These are phyloP conservation scores for Drosophila albomicans DNA, from an alignment of 1,140 invertebrate species.

Conservation along the genomic window DNA sequence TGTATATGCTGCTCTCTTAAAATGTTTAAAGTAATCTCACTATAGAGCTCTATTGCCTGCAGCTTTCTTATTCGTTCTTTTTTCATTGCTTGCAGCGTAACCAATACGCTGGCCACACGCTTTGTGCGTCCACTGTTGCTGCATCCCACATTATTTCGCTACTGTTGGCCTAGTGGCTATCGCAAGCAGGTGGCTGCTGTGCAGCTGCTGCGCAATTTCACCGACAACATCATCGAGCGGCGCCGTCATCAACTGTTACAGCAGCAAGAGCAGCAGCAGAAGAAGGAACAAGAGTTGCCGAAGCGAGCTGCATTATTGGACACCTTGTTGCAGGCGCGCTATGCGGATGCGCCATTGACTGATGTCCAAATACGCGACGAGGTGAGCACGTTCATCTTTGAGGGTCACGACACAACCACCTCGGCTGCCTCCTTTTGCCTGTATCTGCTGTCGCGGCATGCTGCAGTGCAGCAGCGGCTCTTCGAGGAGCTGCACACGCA, in stretches of 20 bases:
- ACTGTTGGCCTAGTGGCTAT: conserved; percentile 62
- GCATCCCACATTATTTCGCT: conserved; percentile 60
- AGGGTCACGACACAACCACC: conserved; percentile 84
- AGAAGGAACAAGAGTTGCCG: background rate
- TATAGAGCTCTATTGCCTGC: too few species aligned
- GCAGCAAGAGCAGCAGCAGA: background rate
- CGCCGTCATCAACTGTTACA: conserved; percentile 40
- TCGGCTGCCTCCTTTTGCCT: conserved; percentile 65
- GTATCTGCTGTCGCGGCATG: conserved; percentile 66
- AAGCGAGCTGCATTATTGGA: conserved; percentile 87
- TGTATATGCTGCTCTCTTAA: too few species aligned
- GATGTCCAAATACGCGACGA: conserved; percentile 88
- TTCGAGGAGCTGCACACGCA: conserved; percentile 87
- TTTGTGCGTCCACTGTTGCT: conserved; percentile 73
- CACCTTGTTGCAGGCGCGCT: conserved; percentile 87
- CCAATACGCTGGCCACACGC: conserved; percentile 56
- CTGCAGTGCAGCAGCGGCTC: conserved; percentile 85
- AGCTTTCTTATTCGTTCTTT: too few species aligned
- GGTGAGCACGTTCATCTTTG: conserved; percentile 90
- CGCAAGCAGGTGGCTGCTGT: conserved; percentile 66
- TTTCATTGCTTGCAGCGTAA: conserved; percentile 55
- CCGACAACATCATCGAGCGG: conserved; percentile 69
- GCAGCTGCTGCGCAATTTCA: conserved; percentile 72
- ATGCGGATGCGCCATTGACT: conserved; percentile 85
- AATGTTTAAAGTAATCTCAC: too few species aligned